Evolutionary conservation across 2,797 vertebrate species (phyloP), one percentile per base, ranked within the genome.

Genomic region (Semotilus atromaculatus): DNA sequence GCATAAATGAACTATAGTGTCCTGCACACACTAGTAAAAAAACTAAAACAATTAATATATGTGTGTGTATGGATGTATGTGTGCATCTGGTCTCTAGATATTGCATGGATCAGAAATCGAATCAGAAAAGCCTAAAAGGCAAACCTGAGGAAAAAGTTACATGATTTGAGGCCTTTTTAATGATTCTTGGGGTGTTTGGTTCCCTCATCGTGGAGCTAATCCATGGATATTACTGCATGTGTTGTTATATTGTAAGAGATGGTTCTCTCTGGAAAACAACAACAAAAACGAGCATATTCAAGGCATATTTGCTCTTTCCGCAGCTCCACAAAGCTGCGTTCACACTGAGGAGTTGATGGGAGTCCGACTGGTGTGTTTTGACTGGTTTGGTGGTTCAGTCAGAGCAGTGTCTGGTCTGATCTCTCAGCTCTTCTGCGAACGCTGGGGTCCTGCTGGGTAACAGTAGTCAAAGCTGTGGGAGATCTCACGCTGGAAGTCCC

Each of bases 401-500:
- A 53, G 72, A 58, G 71, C 38, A 40, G 67, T 10, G 36, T 23
- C 26, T 43, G 19, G 9, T 74, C 60, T 77, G 64, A 45, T 62
- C 73, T 29, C 45, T 45, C 62, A 76, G 74, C 34, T 72, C 71
- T 36, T 73, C 45, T 80, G 26, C 14, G 40, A 43, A 45, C 2
- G 40, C 66, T 23, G 11, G 62, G 16, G 55, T 64, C 66, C 84
- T 81, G 87, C 77, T 66, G 77, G 14, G 62, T 7, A 36, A 83
- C 81, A 68, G 53, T 81, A 86, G 78, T 86, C 84, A 84, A 31
- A 81, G 73, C 75, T 82, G 67, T n/a, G 43, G 58, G 81, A 80
- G 77, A 68, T 80, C 38, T 18, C 48, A 23, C 34, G 36, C 40
- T 10, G 76, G 16, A 0, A 45, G 29, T 45, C 75, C 67, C 67